Evolutionary conservation across 2,888 invertebrate genomes (phyloP), one percentile per base, ranked within the genome.

Genomic region (Charanyca ferruginea): DNA sequence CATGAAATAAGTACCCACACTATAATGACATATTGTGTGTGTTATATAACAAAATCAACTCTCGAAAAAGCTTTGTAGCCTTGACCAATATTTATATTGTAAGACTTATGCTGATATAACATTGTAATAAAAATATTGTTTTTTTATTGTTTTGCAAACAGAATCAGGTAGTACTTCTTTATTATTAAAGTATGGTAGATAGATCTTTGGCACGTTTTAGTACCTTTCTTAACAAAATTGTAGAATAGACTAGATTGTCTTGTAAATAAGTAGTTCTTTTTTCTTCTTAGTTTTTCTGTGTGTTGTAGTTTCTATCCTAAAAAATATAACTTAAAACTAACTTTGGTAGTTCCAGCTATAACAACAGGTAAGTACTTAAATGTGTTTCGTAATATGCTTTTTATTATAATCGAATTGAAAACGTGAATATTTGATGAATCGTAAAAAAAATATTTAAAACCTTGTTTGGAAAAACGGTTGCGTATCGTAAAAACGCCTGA

Each of bases 121-220:
- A 41, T 58, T 55, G 51, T 73, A 54, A 45, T 77, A 63, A 22
- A 45, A 60, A 23, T 0, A 25, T 48, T 58, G 20, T 77, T 77
- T 73, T 77, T 58, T 9, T 9, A 18, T 77, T 55, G 38, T 73
- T 75, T 62, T 45, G 74, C 75, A 55, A 48, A 59, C 75, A 75
- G 75, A 75, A 75, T 78, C 75, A 75, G 75, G 75, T 75, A 75
- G 68, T 67, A 75, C 61, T 41, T 32, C 0, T 59, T 54, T 72
- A 16, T 38, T 23, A 23, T 52, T 72, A 11, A 44, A 77, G 74
- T 62, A 68, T 67, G 67, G 58, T 78, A 60, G 62, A 45, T 64
- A 76, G 58, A 49, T 20, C 22, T 44, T 25, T 61, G 35, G 60
- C 49, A 57, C 49, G 45, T 47, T 41, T 42, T 60, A 1, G n/a